phyloP scores from a whole-genome alignment of 2,797 vertebrate species.

The Podarcis siculus region DNA sequence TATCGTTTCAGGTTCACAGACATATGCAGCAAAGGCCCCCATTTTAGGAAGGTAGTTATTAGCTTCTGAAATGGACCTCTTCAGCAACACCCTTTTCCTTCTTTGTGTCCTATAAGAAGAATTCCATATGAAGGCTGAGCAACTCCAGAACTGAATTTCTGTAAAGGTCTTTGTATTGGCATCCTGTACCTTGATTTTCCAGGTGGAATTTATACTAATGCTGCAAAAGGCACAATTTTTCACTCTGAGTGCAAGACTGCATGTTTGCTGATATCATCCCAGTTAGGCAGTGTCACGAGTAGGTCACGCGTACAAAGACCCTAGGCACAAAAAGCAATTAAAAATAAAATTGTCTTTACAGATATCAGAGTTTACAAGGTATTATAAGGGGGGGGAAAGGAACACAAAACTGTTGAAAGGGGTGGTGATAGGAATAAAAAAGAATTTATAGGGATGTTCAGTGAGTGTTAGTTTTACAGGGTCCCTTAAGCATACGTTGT shows the following conservation, averaged over 20 bases:
- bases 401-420: not conserved
- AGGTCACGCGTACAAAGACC: not conserved
- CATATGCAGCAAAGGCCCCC: not conserved
- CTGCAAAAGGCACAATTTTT: not conserved
- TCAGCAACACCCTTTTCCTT: not conserved
- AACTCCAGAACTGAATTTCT: not conserved
- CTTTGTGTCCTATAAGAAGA: not conserved
- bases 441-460: no score
- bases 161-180: not conserved
- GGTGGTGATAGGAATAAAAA: not conserved
- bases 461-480: not conserved
- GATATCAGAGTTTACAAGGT: not conserved
- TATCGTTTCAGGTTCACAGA: not conserved
- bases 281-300: not conserved
- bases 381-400: not conserved
- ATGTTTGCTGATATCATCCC: not conserved
- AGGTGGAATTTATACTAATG: not conserved
- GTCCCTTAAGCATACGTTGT: not conserved
- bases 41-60: not conserved
- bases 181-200: not conserved
- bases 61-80: not conserved
- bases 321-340: not conserved
- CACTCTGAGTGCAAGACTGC: not conserved
- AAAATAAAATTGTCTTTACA: not conserved
- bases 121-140: not conserved